Conservation (phyloP, 1,140 invertebrate species). For the Mizuhopecten yessoensis region DNA sequence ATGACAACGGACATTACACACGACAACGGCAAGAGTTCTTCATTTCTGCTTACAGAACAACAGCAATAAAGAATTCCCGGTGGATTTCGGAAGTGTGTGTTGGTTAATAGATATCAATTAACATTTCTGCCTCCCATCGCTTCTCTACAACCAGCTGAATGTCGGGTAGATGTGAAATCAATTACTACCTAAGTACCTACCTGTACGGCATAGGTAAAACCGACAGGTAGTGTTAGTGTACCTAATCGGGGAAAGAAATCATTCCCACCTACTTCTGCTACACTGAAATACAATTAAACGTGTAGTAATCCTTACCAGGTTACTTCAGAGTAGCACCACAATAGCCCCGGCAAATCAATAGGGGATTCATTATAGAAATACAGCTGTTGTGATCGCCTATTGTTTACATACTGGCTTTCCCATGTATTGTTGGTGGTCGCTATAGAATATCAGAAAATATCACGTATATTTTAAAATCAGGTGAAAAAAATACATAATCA, state of each 20-base stretch:
- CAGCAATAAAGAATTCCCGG: not conserved
- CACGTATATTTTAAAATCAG: not conserved
- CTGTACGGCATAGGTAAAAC: not conserved
- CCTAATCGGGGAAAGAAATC: not conserved
- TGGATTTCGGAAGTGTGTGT: not conserved
- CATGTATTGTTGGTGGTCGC: too few relatives aligned
- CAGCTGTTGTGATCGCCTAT: not conserved
- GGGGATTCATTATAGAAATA: not conserved
- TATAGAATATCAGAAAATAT: too few relatives aligned
- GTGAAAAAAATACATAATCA: not conserved
- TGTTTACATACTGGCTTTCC: not conserved
- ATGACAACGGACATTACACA: too few relatives aligned
- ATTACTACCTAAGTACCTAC: not conserved
- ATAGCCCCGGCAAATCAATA: not conserved
- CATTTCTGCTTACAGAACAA: not conserved
- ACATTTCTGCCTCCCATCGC: not conserved
- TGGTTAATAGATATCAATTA: slow-evolving; percentile 17
- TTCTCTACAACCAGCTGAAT: not conserved
- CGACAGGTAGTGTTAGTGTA: not conserved
- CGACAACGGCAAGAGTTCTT: not conserved
- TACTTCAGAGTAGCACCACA: not conserved
- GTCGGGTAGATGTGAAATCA: not conserved
- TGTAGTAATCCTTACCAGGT: not conserved
- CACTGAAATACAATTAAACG: slow-evolving; percentile 18
- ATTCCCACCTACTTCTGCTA: not conserved